phyloP scores from a whole-genome alignment of 2,888 invertebrate genomes.

The Notocelia uddmanniana region DNA sequence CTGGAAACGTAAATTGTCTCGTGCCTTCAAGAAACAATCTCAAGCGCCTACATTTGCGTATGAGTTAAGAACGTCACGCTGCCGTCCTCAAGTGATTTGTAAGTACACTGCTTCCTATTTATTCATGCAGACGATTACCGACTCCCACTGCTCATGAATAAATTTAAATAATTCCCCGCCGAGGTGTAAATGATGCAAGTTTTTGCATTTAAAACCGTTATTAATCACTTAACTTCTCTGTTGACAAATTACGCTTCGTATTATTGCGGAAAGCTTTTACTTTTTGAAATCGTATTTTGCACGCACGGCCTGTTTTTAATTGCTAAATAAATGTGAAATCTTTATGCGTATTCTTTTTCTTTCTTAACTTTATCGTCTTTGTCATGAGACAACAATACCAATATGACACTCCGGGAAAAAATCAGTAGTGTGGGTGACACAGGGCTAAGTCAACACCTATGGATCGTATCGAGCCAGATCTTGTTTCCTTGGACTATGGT shows the following conservation, averaged over 20 bases:
- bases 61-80: constrained; percentile 39
- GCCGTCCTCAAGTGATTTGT: constrained; percentile 70
- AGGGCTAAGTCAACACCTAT: too few species aligned
- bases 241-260: constrained; percentile 63
- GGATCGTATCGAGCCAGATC: too few species aligned
- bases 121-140: constrained; percentile 83
- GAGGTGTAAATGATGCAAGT: constrained; percentile 83
- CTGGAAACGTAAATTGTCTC: constrained; percentile 25
- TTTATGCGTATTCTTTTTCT: background rate
- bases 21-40: constrained; percentile 54
- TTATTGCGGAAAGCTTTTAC: constrained; percentile 46
- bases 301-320: constrained; percentile 32
- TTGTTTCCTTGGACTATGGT: too few species aligned
- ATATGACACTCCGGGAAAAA: too few species aligned
- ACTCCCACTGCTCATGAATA: constrained; percentile 79
- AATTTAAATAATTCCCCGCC: constrained; percentile 79
- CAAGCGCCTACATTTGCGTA: constrained; percentile 37
- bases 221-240: constrained; percentile 72
- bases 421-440: too few species aligned
- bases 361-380: background rate
- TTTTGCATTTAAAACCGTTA: constrained; percentile 81
- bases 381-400: too few species aligned
- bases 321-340: background rate
- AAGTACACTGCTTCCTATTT: constrained; percentile 75
- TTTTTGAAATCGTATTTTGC: constrained; percentile 24